Percentiles rank a stretch among this genome's conserved stretches.
phyloP scores from a whole-genome alignment of 2,888 invertebrate species.

The Lepidocyrtoides sp. region DNA sequence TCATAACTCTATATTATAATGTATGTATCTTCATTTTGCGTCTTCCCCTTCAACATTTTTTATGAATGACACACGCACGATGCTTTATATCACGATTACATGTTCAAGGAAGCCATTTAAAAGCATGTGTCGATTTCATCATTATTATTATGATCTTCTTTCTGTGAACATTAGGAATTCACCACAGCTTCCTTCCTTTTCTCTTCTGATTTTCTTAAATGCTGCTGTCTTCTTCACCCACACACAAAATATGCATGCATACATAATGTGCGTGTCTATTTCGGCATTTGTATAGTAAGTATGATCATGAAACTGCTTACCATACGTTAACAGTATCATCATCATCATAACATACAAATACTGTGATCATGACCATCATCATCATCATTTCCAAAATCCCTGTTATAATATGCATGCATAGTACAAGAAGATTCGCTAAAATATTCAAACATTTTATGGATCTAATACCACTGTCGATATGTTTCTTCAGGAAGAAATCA shows the following conservation, averaged over 20 bases:
- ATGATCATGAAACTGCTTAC: constrained; percentile 4
- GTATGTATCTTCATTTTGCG: not conserved
- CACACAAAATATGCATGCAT: constrained; percentile 24
- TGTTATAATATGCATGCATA: constrained; percentile 50
- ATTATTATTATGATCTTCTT: constrained; percentile 66
- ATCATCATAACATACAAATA: not conserved
- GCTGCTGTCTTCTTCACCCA: not conserved
- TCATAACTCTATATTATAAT: not conserved
- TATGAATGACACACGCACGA: constrained; percentile 12
- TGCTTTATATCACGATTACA: constrained; percentile 23
- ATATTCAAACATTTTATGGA: constrained; percentile 54
- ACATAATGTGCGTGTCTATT: constrained; percentile 20
- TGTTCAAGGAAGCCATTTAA: constrained; percentile 60
- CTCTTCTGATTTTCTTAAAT: not conserved
- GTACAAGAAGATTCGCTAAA: constrained; percentile 33
- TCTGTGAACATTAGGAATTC: constrained; percentile 48
- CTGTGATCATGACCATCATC: constrained; percentile 41
- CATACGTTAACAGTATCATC: no score
- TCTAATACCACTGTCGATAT: constrained; percentile 23
- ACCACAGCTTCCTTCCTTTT: constrained; percentile 34
- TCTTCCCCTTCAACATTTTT: not conserved
- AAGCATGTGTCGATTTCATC: constrained; percentile 73
- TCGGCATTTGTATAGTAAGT: not conserved
- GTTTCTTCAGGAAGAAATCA: constrained; percentile 42
- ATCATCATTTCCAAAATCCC: constrained; percentile 65